Conservation (phyloP, 2,888 invertebrate genomes). For the Mythimna vitellina region DNA sequence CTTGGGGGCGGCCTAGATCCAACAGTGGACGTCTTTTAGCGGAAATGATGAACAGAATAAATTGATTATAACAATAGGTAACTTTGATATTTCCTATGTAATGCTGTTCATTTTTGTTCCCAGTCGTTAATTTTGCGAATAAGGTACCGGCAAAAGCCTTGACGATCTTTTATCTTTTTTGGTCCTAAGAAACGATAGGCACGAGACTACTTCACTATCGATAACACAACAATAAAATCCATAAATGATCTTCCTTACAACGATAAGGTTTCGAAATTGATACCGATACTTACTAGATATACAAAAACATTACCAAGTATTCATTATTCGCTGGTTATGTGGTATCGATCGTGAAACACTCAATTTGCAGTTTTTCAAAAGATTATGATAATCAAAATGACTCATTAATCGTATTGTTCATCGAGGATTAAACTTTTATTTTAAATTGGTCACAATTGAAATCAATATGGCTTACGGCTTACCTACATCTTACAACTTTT, state of each 20-base stretch:
- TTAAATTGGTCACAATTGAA: constrained; percentile 20
- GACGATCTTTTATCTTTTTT: constrained; percentile 1
- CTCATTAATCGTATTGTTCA: constrained; percentile 15
- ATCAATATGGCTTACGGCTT: constrained; percentile 5
- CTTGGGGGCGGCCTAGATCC: too few species aligned
- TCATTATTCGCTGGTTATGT: constrained; percentile 10
- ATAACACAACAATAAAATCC: constrained; percentile 17
- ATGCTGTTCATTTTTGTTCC: not conserved
- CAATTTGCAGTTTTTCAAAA: constrained; percentile 43
- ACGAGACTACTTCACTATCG: constrained; percentile 7
- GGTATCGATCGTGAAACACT: constrained; percentile 19
- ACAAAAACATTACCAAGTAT: not conserved
- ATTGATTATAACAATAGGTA: too few species aligned
- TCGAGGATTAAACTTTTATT: constrained; percentile 28
- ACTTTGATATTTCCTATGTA: not conserved
- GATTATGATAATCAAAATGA: constrained; percentile 23
- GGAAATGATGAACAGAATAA: too few species aligned
- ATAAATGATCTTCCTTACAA: constrained; percentile 15
- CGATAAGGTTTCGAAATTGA: constrained; percentile 9
- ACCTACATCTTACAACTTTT: not conserved
- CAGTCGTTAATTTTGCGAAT: not conserved
- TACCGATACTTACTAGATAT: not conserved
- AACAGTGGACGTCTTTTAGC: too few species aligned
- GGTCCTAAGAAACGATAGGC: not conserved
- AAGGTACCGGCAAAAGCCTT: not conserved